phyloP scores from a whole-genome alignment of 2,113 vertebrate genomes.

The Bubalus kerabau region DNA sequence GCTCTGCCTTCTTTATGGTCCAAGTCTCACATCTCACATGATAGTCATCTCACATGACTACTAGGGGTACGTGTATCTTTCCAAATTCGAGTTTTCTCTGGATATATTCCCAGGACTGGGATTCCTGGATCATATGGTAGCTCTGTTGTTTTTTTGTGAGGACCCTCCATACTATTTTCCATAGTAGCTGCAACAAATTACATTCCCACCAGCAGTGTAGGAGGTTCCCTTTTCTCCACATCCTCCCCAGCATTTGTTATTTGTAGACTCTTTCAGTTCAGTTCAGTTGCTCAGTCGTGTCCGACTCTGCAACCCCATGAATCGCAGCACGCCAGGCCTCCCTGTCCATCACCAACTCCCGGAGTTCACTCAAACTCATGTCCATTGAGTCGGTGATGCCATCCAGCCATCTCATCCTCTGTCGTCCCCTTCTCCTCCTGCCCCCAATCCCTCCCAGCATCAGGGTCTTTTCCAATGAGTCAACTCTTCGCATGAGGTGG shows the following conservation, averaged over 20 bases:
- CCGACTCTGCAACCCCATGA: no score
- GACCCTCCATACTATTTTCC: not conserved
- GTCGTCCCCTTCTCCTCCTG: no score
- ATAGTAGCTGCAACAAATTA: not conserved
- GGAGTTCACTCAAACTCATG: no score
- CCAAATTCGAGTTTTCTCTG: not conserved
- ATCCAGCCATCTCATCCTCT: no score
- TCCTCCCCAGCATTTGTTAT: not conserved
- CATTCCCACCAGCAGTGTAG: not conserved
- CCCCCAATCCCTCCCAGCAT: no score
- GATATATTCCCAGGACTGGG: not conserved
- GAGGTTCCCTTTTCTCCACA: not conserved
- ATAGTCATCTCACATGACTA: not conserved
- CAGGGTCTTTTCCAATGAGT: no score
- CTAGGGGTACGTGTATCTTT: not conserved
- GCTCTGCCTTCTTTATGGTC: not conserved
- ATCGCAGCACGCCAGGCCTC: no score
- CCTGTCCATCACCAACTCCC: no score
- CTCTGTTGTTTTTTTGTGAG: not conserved
- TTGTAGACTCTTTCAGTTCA: not conserved
- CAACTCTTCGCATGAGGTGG: no score
- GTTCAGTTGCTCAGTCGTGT: no score
- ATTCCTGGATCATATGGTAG: not conserved
- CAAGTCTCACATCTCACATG: not conserved
- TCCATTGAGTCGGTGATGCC: no score